Evolutionary conservation across 2,888 invertebrate genomes (phyloP), one percentile per base, ranked within the genome.

Genomic region (Neoaliturus tenellus): DNA sequence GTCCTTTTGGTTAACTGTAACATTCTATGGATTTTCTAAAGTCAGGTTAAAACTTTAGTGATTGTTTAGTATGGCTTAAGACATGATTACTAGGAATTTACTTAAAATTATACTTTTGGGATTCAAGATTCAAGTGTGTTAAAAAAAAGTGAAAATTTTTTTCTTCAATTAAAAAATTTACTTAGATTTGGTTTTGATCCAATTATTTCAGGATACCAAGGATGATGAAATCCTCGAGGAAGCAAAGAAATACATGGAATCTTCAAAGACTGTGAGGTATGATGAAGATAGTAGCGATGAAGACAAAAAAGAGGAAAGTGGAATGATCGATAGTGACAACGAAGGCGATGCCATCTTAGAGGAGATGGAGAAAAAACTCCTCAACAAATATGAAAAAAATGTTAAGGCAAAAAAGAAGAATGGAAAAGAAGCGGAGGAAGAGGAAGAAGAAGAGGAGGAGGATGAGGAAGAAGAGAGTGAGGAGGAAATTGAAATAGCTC

Each of bases 381-480:
- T 62, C 12, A 55, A 81, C n/a, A 41, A 55, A 17, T 62, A 81
- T 20, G 33, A 81, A 14, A 62, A 44, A 8, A 75, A 25, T 3
- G 48, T 14, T 1, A 28, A 41, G 17, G 8, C 6, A 12, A 75
- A 75, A 1, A 44, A 75, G 28, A 39, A 44, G 20, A 23, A 41
- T 25, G 81, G 33, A 14, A 51, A 69, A 28, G 82, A 69, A 10
- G 71, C 48, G 20, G 82, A 69, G 33, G 67, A 33, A 33, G 69
- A 82, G 20, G 82, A 82, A 33, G 71, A 71, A 8, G 48, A 69
- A 10, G 82, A 82, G 17, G 69, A 81, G 6, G 81, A 81, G 5
- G 81, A 81, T 0, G 25, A 39, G 4, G 81, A 81, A 23, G 62
- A 62, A 12, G 33, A 62, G 2, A 20, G 35, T 10, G 58, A 33